phyloP scores from a whole-genome alignment of 30 jellyfish, hydroid and myxozoan species.

The Sanderia malayensis region DNA sequence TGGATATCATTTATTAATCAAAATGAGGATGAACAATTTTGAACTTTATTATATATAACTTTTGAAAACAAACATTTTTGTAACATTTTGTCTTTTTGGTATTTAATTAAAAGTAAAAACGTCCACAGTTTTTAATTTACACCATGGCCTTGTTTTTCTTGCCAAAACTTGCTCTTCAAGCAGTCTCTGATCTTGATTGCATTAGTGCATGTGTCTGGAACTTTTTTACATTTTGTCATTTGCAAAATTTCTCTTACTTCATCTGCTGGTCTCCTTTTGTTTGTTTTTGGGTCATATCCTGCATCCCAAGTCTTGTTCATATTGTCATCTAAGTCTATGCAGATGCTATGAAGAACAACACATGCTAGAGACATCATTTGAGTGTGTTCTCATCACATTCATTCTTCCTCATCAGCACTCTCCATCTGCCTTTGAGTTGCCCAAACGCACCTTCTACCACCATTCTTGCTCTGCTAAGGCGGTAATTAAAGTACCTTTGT shows the following conservation, averaged over 20 bases:
- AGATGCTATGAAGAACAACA: neutral
- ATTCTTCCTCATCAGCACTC: neutral
- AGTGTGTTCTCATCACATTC: neutral
- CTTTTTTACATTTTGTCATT: neutral
- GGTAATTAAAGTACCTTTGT: no score
- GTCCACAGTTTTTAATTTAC: neutral
- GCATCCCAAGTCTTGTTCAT: neutral
- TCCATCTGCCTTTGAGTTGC: no score
- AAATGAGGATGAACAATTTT: no score
- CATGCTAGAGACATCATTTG: neutral
- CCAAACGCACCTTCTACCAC: no score
- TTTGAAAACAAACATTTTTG: neutral
- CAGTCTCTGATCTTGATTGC: neutral
- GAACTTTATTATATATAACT: neutral
- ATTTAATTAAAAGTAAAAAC: no score
- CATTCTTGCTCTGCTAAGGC: no score
- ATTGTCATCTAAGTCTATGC: neutral
- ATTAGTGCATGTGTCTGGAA: neutral
- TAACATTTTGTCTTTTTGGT: neutral
- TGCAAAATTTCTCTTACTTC: neutral
- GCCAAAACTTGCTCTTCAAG: neutral
- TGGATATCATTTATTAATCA: no score
- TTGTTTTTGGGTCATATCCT: neutral
- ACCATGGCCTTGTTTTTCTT: neutral
- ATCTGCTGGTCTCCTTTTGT: neutral